phyloP scores from a whole-genome alignment of 2,888 invertebrate genomes.

The Sarcophaga variegata region DNA sequence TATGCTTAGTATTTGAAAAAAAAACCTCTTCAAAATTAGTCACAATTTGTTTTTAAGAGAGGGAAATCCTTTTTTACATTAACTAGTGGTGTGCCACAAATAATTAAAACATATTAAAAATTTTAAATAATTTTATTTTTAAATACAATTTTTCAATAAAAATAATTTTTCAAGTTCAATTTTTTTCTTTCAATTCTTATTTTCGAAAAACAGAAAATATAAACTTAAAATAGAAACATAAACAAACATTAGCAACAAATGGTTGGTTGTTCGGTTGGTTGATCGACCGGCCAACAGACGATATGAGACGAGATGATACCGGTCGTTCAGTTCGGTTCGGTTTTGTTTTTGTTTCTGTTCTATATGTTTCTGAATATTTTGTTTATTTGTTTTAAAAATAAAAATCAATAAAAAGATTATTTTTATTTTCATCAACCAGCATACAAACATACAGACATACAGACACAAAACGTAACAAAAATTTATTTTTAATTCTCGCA shows the following conservation, averaged over 20 bases:
- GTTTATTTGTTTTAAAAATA: not conserved
- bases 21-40: not conserved
- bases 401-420: not conserved
- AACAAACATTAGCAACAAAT: conserved; percentile 3
- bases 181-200: not conserved
- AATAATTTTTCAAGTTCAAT: not conserved
- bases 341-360: not conserved
- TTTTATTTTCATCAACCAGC: not conserved
- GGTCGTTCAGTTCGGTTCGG: no score
- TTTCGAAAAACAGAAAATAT: not conserved
- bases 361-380: not conserved
- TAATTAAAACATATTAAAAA: not conserved
- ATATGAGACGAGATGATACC: no score
- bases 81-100: not conserved
- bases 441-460: not conserved
- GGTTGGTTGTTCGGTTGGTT: not conserved
- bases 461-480: not conserved
- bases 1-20: not conserved
- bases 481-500: conserved; percentile 54
- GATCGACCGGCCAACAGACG: not conserved
- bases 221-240: conserved; percentile 3
- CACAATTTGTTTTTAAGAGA: not conserved
- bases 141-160: not conserved
- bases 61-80: not conserved
- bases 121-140: not conserved